Conservation (phyloP, 2,797 vertebrate genomes). For the Crypturellus tataupa region DNA sequence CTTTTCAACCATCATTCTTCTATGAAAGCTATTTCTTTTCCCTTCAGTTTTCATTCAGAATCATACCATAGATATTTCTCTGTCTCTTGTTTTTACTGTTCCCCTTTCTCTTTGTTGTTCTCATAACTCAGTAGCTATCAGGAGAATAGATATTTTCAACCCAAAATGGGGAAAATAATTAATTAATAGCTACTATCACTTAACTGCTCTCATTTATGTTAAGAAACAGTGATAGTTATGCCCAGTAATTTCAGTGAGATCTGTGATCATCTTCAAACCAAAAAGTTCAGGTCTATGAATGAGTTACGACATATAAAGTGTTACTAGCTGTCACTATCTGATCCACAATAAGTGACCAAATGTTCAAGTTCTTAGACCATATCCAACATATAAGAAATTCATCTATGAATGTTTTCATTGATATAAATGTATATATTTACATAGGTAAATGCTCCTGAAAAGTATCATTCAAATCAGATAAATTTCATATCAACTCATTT, state of each 20-base stretch:
- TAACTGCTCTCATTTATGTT: not conserved
- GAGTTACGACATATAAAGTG: not conserved
- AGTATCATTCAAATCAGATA: not conserved
- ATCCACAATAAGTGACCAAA: not conserved
- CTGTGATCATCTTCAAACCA: not conserved
- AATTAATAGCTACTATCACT: not conserved
- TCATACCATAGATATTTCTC: not conserved
- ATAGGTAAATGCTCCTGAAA: not conserved
- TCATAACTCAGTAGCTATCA: not conserved
- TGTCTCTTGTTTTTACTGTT: not conserved
- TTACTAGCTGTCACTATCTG: not conserved
- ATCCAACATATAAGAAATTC: not conserved
- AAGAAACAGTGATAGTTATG: not conserved
- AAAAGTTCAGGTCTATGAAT: not conserved
- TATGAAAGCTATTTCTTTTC: not conserved
- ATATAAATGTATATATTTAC: no score
- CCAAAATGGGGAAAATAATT: not conserved
- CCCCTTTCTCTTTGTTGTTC: conserved; percentile 6
- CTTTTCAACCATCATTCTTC: conserved; percentile 11
- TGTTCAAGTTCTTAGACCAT: not conserved
- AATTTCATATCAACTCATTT: not conserved
- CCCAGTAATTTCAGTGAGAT: not conserved
- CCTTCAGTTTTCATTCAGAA: not conserved
- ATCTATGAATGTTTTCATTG: not conserved
- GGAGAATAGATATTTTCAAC: not conserved